Percentiles rank a stretch among this genome's conserved stretches.
These are phyloP conservation scores for Tipula unca DNA, from an alignment of 2,888 invertebrate species.

Conservation along the genomic window DNA sequence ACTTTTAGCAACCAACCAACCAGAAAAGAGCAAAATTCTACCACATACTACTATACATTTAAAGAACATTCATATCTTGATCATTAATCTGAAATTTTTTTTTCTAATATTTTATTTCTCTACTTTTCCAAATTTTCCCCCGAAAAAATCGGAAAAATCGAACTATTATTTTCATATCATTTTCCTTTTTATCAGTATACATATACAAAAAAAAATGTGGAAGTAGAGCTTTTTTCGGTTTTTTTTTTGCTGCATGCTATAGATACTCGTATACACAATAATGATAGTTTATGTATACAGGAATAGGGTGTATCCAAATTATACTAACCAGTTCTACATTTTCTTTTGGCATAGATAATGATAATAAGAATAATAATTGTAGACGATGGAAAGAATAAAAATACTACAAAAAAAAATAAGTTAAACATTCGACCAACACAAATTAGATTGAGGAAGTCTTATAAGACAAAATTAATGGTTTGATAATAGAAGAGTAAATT, in stretches of 20 bases:
- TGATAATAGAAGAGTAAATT: slow-evolving; percentile 8
- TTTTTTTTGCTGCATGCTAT: not conserved
- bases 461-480: not conserved
- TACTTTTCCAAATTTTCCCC: not conserved
- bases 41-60: no score
- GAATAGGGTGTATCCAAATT: slow-evolving; percentile 8
- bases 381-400: not conserved
- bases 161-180: not conserved
- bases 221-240: not conserved
- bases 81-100: not conserved
- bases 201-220: not conserved
- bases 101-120: not conserved
- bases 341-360: not conserved
- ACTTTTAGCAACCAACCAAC: not conserved
- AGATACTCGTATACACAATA: not conserved
- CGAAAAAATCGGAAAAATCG: not conserved
- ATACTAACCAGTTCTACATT: not conserved
- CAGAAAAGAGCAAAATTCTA: not conserved
- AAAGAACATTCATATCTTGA: not conserved
- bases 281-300: slow-evolving; percentile 14
- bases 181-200: not conserved
- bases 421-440: not conserved
- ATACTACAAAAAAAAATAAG: not conserved
- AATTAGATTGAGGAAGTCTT: not conserved
- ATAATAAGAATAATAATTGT: not conserved